phyloP scores from a whole-genome alignment of 2,113 vertebrate genomes.

The Grus americana region DNA sequence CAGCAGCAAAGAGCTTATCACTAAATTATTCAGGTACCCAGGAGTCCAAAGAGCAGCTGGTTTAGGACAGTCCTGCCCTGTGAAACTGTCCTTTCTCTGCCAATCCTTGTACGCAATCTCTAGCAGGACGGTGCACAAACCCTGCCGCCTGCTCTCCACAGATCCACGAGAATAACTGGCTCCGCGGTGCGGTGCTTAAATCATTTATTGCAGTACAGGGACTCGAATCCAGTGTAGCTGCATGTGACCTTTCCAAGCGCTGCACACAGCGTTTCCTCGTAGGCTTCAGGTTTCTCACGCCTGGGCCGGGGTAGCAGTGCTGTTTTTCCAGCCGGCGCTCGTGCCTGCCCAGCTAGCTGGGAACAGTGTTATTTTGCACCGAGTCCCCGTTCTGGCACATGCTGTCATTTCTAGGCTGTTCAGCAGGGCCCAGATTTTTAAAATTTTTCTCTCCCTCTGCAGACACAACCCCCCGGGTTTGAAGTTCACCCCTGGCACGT shows the following conservation, averaged over 20 bases:
- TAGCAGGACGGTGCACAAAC: background rate
- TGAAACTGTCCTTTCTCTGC: background rate
- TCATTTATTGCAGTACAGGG: background rate
- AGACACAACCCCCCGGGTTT: background rate
- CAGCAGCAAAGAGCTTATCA: background rate
- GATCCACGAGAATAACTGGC: background rate
- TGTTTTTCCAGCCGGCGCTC: fast-evolving
- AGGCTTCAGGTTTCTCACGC: background rate
- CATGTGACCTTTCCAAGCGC: background rate
- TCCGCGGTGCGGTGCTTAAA: fast-evolving
- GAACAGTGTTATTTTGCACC: background rate
- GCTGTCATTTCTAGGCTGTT: background rate
- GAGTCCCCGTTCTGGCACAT: fast-evolving
- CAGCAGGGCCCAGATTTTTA: background rate
- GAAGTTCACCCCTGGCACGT: fast-evolving
- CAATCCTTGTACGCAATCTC: background rate
- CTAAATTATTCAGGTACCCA: background rate
- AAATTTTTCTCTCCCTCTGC: background rate
- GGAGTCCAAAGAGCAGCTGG: background rate
- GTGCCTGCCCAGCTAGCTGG: background rate
- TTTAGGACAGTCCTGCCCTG: background rate
- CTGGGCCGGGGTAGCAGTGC: background rate
- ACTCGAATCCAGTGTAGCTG: fast-evolving
- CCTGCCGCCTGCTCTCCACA: background rate
- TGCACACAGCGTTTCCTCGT: background rate